Percentiles rank a stretch among this genome's conserved stretches.
Evolutionary conservation across 1,140 invertebrate genomes (phyloP).

Genomic region (Popillia japonica): DNA sequence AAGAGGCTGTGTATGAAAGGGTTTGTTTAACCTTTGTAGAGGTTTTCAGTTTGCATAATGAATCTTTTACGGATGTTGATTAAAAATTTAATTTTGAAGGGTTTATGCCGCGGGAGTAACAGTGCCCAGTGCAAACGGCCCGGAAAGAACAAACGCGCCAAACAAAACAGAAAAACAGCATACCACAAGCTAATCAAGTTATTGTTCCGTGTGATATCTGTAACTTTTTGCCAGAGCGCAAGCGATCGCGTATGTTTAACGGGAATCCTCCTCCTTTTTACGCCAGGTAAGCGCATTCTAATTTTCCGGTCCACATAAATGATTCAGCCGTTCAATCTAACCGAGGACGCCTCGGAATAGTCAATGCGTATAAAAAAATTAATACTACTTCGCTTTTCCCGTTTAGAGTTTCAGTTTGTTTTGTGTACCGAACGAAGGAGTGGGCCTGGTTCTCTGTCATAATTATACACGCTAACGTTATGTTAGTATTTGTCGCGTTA

Average conservation of each 20-base stretch:
- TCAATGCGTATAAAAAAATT: slow-evolving; percentile 11
- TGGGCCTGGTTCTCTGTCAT: neutral
- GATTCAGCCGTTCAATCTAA: slow-evolving; percentile 14
- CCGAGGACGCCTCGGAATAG: neutral
- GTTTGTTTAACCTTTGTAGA: neutral
- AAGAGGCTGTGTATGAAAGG: neutral
- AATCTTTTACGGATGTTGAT: slow-evolving; percentile 12
- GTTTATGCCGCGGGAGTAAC: neutral
- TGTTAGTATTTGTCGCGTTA: too few relatives aligned
- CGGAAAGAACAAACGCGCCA: neutral
- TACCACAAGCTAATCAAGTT: slow-evolving; percentile 10
- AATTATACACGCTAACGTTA: neutral
- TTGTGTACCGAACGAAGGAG: neutral
- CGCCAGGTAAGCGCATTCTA: slow-evolving; percentile 4
- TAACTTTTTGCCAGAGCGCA: neutral
- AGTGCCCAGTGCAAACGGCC: neutral
- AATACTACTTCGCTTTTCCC: neutral
- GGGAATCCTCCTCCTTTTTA: slow-evolving; percentile 13
- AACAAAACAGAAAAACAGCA: slow-evolving; percentile 6
- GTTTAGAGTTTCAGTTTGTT: slow-evolving; percentile 3
- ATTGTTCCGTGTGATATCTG: neutral
- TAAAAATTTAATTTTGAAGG: neutral
- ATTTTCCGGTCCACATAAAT: slow-evolving; percentile 6
- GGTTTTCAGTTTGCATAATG: neutral
- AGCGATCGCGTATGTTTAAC: neutral